A percentile compares a stretch with the other conserved stretches of the same genome.
Evolutionary conservation across 2,797 vertebrate genomes (phyloP).

Genomic region (Spheniscus humboldti): DNA sequence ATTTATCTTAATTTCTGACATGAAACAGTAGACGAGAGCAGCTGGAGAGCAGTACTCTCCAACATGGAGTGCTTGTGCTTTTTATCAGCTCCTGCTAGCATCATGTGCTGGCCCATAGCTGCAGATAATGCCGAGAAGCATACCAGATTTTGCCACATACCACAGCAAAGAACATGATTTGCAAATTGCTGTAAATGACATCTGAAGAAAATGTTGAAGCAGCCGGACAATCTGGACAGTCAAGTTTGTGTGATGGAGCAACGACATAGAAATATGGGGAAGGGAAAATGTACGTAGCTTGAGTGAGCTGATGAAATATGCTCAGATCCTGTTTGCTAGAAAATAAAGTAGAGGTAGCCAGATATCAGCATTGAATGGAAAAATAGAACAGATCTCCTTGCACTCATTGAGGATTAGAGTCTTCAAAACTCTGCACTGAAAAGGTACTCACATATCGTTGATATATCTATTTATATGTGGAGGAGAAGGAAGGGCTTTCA

Average conservation of each 20-base stretch:
- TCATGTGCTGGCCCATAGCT: not conserved
- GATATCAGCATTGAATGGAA: not conserved
- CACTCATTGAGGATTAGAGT: not conserved
- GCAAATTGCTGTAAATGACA: not conserved
- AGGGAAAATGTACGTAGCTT: not conserved
- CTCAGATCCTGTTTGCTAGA: not conserved
- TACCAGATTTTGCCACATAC: not conserved
- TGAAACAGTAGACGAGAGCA: not conserved
- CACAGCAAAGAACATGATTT: not conserved
- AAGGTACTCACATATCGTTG: not conserved
- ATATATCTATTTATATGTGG: not conserved
- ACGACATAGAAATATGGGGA: not conserved
- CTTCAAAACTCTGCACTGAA: not conserved
- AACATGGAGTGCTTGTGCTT: not conserved
- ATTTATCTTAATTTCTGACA: not conserved
- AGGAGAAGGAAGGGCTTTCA: not conserved
- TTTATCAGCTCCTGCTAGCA: not conserved
- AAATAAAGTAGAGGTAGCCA: not conserved
- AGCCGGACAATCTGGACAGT: not conserved
- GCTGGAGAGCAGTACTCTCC: not conserved
- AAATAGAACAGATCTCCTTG: not conserved
- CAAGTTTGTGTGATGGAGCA: conserved; percentile 1
- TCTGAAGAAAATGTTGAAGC: not conserved
- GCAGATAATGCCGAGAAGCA: not conserved
- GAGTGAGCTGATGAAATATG: not conserved